A percentile compares a stretch with the other conserved stretches of the same genome.
Evolutionary conservation across 2,113 vertebrate species (phyloP).

Genomic region (Tauraco erythrolophus): DNA sequence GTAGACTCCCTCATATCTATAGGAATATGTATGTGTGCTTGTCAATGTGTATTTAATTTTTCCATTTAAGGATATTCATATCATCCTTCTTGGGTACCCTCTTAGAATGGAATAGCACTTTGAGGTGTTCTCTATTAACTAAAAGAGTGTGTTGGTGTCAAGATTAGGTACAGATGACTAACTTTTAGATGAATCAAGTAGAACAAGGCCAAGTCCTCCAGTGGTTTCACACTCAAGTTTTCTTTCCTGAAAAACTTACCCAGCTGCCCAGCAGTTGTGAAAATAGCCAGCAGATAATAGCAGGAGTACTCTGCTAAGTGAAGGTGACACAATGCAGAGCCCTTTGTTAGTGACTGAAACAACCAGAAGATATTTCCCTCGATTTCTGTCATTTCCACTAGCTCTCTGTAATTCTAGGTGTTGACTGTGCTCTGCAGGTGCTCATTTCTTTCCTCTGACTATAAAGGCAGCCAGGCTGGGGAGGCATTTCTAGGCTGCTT

Average conservation of each 20-base stretch:
- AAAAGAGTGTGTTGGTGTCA: neutral
- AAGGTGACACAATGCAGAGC: neutral
- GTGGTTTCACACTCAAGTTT: neutral
- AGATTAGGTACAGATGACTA: neutral
- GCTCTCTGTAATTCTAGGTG: neutral
- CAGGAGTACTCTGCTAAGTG: neutral
- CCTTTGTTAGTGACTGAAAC: neutral
- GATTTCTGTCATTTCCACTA: neutral
- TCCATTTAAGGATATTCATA: neutral
- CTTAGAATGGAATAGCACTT: neutral
- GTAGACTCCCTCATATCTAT: neutral
- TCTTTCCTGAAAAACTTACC: neutral
- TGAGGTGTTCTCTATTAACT: neutral
- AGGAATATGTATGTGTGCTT: neutral
- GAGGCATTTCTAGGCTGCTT: neutral
- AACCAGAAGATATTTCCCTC: neutral
- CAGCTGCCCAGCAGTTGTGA: neutral
- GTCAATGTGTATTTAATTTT: neutral
- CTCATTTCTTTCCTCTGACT: neutral
- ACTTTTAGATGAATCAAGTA: neutral
- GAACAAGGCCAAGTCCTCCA: neutral
- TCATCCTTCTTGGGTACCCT: neutral
- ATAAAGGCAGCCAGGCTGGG: neutral
- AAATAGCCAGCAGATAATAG: neutral
- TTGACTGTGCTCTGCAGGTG: neutral